Base-by-base conservation (phyloP, 2,888 invertebrate genomes). In the Standfussiana lucernea region DNA sequence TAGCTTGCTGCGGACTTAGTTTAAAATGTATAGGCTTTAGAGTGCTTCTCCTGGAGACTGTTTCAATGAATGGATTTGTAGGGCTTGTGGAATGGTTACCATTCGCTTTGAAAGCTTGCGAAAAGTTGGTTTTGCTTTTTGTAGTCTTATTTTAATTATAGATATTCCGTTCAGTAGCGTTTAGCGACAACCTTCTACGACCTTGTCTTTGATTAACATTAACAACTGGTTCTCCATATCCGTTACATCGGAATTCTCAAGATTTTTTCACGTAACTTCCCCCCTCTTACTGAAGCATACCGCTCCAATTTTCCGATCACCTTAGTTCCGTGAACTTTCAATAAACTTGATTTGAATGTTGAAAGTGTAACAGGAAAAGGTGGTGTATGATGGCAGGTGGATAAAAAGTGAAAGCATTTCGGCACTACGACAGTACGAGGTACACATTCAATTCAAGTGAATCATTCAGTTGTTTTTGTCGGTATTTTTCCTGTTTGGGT, bases 321-420 rank as follows among this genome's bases (percentile, higher is more conserved):
- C 28, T 56, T 59, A 61, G 53, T 68, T 76, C 69, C 81, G 74
- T 77, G 40, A 71, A 65, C 80, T 72, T 77, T 77, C 69, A 77
- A 77, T 77, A 59, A 81, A 72, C 70, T 72, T 67, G 67, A 83
- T 83, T 67, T 71, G 35, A 37, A 47, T 64, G 72, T 72, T 77
- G 70, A 71, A 85, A 85, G 79, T 86, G 71, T 83, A 81, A 81
- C 87, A 85, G 79, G 87, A 75, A 80, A 86, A 70, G 47, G 73
- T 73, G 61, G 11, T 70, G 68, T 75, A 76, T 79, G 65, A 45
- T 71, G 74, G 62, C 86, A 85, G 77, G 83, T 86, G 85, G 47
- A 68, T 61, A 70, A 79, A 86, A 85, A 86, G 86, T 86, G 83
- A 87, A 86, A 86, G 85, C 76, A 59, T 42, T 37, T 42, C n/a